Conservation (phyloP, 2,113 vertebrate species). For the Nipponia nippon region DNA sequence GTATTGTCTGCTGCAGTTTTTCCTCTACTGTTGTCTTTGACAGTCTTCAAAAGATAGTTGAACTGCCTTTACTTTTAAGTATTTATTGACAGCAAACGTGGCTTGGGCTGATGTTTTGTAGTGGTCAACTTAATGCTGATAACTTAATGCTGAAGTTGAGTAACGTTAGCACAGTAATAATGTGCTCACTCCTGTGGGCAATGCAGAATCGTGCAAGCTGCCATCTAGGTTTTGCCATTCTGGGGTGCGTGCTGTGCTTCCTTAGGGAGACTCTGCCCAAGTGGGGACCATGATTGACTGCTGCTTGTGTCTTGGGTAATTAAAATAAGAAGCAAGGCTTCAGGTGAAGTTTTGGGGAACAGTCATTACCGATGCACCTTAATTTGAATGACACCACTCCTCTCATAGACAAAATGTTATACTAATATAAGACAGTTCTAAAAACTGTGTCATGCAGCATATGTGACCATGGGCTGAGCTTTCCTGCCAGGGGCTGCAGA, state of each 20-base stretch:
- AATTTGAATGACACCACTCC: background rate
- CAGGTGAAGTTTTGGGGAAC: background rate
- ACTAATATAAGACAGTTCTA: background rate
- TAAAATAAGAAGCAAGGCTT: background rate
- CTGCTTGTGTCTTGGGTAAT: background rate
- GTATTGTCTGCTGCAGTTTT: background rate
- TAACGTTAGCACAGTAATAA: rapidly evolving
- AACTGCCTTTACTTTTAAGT: background rate
- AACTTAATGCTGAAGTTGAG: background rate
- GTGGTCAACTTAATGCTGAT: background rate
- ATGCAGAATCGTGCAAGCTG: background rate
- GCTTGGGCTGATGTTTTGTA: background rate
- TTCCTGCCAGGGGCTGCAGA: background rate
- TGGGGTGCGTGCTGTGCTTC: background rate
- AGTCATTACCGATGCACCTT: background rate
- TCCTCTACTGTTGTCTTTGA: background rate
- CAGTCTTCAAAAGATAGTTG: background rate
- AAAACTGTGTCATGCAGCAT: background rate
- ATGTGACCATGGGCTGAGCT: background rate
- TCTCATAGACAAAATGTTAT: background rate
- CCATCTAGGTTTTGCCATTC: rapidly evolving
- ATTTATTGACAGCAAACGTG: background rate
- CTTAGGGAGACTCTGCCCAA: background rate
- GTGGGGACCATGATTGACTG: background rate
- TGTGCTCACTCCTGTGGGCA: no score